phyloP scores from a whole-genome alignment of 2,797 vertebrate species.

The Neosalanx taihuensis region DNA sequence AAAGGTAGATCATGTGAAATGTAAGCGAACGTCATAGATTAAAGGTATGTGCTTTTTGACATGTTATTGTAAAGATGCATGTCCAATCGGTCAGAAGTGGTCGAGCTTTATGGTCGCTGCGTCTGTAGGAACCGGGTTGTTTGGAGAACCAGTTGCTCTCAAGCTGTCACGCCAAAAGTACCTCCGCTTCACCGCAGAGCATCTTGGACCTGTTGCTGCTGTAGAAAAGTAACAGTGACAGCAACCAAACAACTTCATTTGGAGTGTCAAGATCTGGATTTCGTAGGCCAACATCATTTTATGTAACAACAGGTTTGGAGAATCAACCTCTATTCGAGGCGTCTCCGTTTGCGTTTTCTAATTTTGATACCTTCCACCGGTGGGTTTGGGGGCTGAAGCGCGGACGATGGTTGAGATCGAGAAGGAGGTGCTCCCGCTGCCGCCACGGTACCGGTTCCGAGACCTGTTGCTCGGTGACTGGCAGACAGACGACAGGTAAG shows the following conservation, averaged over 20 bases:
- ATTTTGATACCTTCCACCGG: conserved; percentile 34
- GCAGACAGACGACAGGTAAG: conserved; percentile 81
- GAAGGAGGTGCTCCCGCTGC: conserved; percentile 80
- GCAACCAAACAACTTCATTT: conserved; percentile 27
- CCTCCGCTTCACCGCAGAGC: conserved; percentile 48
- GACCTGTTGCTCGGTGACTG: conserved; percentile 86
- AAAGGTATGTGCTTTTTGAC: not conserved
- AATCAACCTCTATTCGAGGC: conserved; percentile 46
- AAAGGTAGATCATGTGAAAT: not conserved
- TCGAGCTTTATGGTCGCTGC: conserved; percentile 39
- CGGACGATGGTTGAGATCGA: conserved; percentile 78
- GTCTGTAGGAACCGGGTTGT: conserved; percentile 46
- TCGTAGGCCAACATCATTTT: conserved; percentile 26
- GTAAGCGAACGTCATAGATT: not conserved
- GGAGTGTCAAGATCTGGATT: conserved; percentile 50
- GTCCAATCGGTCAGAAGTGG: conserved; percentile 13
- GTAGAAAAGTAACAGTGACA: conserved; percentile 41
- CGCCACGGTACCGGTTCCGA: conserved; percentile 83
- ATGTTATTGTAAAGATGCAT: not conserved
- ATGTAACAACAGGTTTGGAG: conserved; percentile 48
- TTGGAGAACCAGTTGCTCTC: conserved; percentile 70
- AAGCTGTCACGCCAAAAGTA: conserved; percentile 58
- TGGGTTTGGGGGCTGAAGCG: conserved; percentile 47
- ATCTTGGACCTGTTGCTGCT: conserved; percentile 65
- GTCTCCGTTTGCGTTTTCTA: conserved; percentile 31